Conservation (phyloP, 2,888 invertebrate genomes). For the Tiphia femorata region DNA sequence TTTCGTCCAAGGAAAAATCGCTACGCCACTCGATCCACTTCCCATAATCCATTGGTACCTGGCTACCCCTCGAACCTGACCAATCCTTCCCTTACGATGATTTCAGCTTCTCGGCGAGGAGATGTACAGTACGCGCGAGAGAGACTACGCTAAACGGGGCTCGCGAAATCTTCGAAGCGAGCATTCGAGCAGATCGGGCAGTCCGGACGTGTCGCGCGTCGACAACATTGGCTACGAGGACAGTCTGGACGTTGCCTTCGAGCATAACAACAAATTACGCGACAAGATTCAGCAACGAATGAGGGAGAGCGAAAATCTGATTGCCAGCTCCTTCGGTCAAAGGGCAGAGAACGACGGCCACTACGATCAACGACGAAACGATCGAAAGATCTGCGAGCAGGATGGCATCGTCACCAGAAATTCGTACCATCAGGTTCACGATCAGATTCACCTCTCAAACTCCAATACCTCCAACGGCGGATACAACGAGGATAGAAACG, state of each 20-base stretch:
- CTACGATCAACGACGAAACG: neutral
- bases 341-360: constrained; percentile 32
- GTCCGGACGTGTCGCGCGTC: constrained; percentile 52
- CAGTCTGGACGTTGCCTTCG: constrained; percentile 65
- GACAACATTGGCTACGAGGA: constrained; percentile 65
- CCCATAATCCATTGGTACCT: too few relatives aligned
- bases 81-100: neutral
- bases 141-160: constrained; percentile 50
- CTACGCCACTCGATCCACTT: too few relatives aligned
- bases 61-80: constrained; percentile 4
- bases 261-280: constrained; percentile 65
- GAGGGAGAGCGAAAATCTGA: constrained; percentile 64
- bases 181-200: constrained; percentile 56
- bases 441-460: constrained; percentile 24
- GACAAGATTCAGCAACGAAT: constrained; percentile 66
- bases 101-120: constrained; percentile 64
- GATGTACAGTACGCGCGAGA: constrained; percentile 58
- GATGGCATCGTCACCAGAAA: constrained; percentile 20
- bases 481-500: constrained; percentile 18
- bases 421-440: constrained; percentile 30
- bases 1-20: too few relatives aligned
- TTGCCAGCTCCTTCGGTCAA: constrained; percentile 60
- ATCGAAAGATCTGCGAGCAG: constrained; percentile 16
- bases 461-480: constrained; percentile 34
- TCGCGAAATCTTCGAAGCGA: constrained; percentile 42